Percentiles rank a stretch among this genome's conserved stretches.
Conservation (phyloP, 1,140 invertebrate species). For the Reticulitermes speratus region DNA sequence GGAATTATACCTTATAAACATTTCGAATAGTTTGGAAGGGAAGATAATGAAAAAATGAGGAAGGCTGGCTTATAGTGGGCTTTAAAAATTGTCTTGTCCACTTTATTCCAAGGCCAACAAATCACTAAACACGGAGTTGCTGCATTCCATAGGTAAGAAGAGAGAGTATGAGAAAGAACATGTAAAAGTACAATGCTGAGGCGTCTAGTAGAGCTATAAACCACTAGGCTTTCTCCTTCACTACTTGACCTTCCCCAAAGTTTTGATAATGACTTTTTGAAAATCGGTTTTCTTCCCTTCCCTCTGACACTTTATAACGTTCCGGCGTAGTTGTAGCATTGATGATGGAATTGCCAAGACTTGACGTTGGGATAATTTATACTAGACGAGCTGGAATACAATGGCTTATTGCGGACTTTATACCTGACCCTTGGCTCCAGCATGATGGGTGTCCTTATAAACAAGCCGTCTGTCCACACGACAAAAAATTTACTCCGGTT, state of each 20-base stretch:
- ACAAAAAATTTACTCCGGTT: not conserved
- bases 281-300: not conserved
- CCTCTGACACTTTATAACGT: not conserved
- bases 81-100: not conserved
- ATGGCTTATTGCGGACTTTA: constrained; percentile 14
- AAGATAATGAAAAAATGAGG: not conserved
- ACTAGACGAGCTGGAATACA: not conserved
- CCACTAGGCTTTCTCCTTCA: constrained; percentile 1
- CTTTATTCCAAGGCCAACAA: constrained; percentile 7
- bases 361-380: constrained; percentile 22
- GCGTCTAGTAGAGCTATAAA: not conserved
- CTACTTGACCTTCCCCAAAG: constrained; percentile 13
- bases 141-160: not conserved
- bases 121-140: not conserved
- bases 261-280: constrained; percentile 21
- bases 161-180: not conserved
- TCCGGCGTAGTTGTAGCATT: not conserved
- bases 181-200: no score
- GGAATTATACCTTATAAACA: not conserved
- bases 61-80: not conserved
- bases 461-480: not conserved
- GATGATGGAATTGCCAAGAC: not conserved
- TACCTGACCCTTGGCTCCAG: constrained; percentile 22
- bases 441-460: not conserved
- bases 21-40: not conserved